phyloP scores from a whole-genome alignment of 2,113 vertebrate species.

The Tachycineta bicolor region DNA sequence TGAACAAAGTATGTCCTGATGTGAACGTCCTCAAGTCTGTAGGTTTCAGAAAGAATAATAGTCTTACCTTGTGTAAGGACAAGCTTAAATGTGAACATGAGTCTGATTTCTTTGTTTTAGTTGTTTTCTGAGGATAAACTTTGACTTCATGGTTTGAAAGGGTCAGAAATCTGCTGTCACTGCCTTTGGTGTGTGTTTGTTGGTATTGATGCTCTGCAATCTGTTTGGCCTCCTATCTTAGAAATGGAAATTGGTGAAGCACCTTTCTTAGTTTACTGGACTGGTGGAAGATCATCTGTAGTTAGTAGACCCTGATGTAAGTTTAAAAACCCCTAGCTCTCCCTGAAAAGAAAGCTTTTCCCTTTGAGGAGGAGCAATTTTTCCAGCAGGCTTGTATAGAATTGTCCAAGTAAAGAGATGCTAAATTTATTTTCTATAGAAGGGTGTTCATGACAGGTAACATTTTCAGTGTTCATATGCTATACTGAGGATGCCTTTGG shows the following conservation, averaged over 20 bases:
- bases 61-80: neutral
- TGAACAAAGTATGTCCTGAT: neutral
- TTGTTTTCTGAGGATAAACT: neutral
- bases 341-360: neutral
- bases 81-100: neutral
- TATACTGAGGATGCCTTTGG: neutral
- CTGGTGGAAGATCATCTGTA: neutral
- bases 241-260: neutral
- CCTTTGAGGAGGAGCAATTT: neutral
- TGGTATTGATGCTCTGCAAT: neutral
- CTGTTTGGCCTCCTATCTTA: neutral
- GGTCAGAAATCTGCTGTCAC: neutral
- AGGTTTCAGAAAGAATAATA: neutral
- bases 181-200: neutral
- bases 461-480: neutral
- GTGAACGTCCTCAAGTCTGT: too few species aligned
- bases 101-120: neutral
- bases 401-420: neutral
- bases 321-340: accelerated
- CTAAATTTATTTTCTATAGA: neutral
- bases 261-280: neutral
- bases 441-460: neutral
- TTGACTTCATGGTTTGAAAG: neutral
- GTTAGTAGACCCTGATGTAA: neutral
- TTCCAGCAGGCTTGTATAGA: neutral